A percentile compares a stretch with the other conserved stretches of the same genome.
Conservation (phyloP, 2,888 invertebrate species). For the Lycia hirtaria region DNA sequence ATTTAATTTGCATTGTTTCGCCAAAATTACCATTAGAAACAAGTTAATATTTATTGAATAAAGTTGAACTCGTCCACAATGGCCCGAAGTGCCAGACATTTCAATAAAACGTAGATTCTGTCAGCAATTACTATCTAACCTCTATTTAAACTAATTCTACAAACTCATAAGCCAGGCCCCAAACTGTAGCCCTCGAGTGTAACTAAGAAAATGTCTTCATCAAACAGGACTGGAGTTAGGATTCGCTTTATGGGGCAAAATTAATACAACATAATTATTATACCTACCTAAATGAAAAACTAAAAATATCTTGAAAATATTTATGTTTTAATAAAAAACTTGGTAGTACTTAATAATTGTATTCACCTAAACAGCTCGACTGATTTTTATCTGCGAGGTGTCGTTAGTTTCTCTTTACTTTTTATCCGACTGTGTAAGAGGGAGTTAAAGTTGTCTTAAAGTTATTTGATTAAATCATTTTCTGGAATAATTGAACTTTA, state of each 20-base stretch:
- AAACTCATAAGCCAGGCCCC: slow-evolving; percentile 16
- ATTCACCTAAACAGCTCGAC: no score
- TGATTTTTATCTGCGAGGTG: no score
- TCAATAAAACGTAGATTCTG: slow-evolving; percentile 6
- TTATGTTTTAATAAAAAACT: no score
- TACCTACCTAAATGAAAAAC: not conserved
- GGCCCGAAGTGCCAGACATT: not conserved
- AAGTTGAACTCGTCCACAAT: not conserved
- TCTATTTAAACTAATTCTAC: slow-evolving; percentile 26
- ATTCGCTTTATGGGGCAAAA: not conserved
- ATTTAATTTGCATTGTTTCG: no score
- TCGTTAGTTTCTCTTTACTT: no score
- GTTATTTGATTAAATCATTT: no score
- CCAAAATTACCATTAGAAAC: no score
- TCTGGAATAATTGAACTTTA: no score
- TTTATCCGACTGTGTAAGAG: no score
- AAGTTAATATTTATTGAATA: not conserved
- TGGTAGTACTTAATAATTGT: no score
- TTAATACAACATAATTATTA: not conserved
- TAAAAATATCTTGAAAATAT: no score
- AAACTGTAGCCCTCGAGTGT: slow-evolving; percentile 1
- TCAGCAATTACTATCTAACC: slow-evolving; percentile 11
- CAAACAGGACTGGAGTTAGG: not conserved
- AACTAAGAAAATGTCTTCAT: slow-evolving; percentile 27
- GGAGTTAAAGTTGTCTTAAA: no score